Base-by-base conservation (phyloP, 1,140 invertebrate genomes). In the Amyelois transitella region DNA sequence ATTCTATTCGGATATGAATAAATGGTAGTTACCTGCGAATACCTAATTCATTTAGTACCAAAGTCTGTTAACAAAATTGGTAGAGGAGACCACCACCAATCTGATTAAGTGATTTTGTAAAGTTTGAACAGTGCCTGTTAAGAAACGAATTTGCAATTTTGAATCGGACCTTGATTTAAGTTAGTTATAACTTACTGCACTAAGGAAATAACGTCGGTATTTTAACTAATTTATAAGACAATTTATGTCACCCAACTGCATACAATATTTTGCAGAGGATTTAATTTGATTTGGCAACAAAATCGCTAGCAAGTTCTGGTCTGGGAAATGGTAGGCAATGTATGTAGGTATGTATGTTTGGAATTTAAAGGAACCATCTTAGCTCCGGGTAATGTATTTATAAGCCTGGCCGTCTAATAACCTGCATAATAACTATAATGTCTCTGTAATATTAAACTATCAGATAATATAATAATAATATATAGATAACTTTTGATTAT, bases 111-210 rank as follows among this genome's bases (percentile, higher is more conserved):
- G 69, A 79, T 76, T 82, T 71, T 59, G 61, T 60, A 50, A 85
- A 85, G 75, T 86, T 84, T 85, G 71, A 77, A 73, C 80, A 61
- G 69, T 69, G 73, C 68, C 75, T 66, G 69, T 77, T 77, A 76
- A 70, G 62, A 74, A 71, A 69, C 68, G 62, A 72, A 69, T 70
- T 72, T 59, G 54, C 53, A 64, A 61, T 73, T 75, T 49, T 80
- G 72, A 75, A 75, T 82, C 17, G 19, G 45, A 20, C 19, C 18
- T 73, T 44, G n/a, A 21, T 21, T 45, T 44, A 43, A 53, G 32
- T 53, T 14, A 53, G 43, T 53, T 52, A 52, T 52, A 43, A 52
- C 32, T 52, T 53, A 45, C 20, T 32, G 25, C 24, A 18, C 24
- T 32, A 51, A 32, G 18, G 32, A 14, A 38, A 38, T 38, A 14